These are phyloP conservation scores for Drosophila acutilabella DNA, from an alignment of 2,888 invertebrate genomes.

Conservation along the genomic window DNA sequence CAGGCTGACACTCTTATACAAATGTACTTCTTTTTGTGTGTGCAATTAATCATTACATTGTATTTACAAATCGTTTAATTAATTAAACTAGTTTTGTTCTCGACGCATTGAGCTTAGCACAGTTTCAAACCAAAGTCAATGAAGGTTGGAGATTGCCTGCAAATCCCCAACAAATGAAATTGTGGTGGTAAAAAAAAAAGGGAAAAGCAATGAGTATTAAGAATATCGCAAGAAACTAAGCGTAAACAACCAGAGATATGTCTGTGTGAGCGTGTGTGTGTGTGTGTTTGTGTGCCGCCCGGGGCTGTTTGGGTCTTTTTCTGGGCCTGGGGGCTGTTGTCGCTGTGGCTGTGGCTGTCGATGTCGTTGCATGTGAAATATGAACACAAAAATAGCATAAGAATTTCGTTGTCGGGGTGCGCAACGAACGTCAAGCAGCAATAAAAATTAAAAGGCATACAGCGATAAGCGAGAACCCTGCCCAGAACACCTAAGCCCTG, in stretches of 20 bases:
- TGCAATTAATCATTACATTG: slow-evolving; percentile 64
- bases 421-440: slow-evolving; percentile 52
- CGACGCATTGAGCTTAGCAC: slow-evolving; percentile 39
- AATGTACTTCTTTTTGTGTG: slow-evolving; percentile 7
- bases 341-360: slow-evolving; percentile 14
- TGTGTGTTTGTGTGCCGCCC: slow-evolving; percentile 34
- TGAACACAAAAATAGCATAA: slow-evolving; percentile 75
- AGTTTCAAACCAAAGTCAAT: slow-evolving; percentile 30
- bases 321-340: slow-evolving; percentile 46
- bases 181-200: slow-evolving; percentile 11
- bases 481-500: slow-evolving; percentile 16
- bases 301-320: slow-evolving; percentile 45
- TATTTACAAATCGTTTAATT: slow-evolving; percentile 75
- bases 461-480: slow-evolving; percentile 68
- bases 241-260: slow-evolving; percentile 41
- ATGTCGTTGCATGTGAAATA: slow-evolving; percentile 64
- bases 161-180: too few relatives aligned
- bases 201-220: slow-evolving; percentile 35
- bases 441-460: slow-evolving; percentile 80
- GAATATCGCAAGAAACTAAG: slow-evolving; percentile 43
- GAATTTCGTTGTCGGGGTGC: slow-evolving; percentile 58
- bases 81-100: slow-evolving; percentile 42
- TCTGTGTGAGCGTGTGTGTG: slow-evolving; percentile 1
- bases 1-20: too few relatives aligned
- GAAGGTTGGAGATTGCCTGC: neutral